A percentile compares a stretch with the other conserved stretches of the same genome.
Conservation (phyloP, 2,888 invertebrate genomes). For the Nymphalis c-album region DNA sequence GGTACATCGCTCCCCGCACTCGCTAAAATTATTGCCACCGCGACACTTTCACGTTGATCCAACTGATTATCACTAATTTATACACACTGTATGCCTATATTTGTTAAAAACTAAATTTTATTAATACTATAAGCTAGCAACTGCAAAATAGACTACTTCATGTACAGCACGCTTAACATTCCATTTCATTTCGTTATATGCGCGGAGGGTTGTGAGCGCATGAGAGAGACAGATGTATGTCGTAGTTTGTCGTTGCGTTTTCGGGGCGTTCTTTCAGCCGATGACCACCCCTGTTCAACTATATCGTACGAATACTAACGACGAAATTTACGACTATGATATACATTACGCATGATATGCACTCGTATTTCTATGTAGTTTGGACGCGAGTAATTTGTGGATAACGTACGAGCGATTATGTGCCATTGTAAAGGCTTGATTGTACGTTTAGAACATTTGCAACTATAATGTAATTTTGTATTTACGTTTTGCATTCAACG, state of each 20-base stretch:
- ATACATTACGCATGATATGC: conserved; percentile 2
- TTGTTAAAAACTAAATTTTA: conserved; percentile 36
- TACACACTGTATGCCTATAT: conserved; percentile 28
- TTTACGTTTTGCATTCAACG: too few relatives aligned
- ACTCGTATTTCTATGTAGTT: neutral
- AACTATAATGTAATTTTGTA: neutral
- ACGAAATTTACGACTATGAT: conserved; percentile 8
- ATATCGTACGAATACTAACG: conserved; percentile 26
- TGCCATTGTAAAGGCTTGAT: neutral
- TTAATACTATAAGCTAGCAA: conserved; percentile 33
- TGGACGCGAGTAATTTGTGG: neutral
- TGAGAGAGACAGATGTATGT: conserved; percentile 65
- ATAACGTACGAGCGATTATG: neutral
- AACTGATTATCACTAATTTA: conserved; percentile 45
- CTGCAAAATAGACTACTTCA: conserved; percentile 44
- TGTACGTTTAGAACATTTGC: neutral
- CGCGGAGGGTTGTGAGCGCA: conserved; percentile 49
- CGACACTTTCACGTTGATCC: conserved; percentile 55
- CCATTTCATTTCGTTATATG: conserved; percentile 48
- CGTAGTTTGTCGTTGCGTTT: conserved; percentile 48
- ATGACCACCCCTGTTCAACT: conserved; percentile 44
- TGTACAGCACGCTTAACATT: conserved; percentile 53
- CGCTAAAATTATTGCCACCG: conserved; percentile 58
- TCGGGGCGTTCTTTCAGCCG: conserved; percentile 62
- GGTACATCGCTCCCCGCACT: conserved; percentile 63